Percentiles rank a stretch among this genome's conserved stretches.
Conservation (phyloP, 2,888 invertebrate genomes). For the Caradrina clavipalpis region DNA sequence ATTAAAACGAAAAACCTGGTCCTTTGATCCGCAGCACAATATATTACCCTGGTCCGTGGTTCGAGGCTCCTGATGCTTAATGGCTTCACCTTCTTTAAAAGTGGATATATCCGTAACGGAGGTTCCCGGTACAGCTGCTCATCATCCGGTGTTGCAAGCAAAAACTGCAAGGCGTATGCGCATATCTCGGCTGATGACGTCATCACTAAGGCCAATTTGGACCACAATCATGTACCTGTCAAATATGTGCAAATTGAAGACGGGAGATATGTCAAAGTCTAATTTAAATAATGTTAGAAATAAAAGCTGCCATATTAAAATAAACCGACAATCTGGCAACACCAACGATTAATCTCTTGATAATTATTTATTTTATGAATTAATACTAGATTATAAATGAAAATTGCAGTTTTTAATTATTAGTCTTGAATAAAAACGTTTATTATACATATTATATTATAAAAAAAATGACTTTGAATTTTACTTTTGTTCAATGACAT, state of each 20-base stretch:
- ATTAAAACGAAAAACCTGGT: conserved; percentile 1
- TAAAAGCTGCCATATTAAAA: too few relatives aligned
- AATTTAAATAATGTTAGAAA: not conserved
- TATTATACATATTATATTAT: too few relatives aligned
- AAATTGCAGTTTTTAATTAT: too few relatives aligned
- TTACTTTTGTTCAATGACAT: too few relatives aligned
- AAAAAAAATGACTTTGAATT: too few relatives aligned
- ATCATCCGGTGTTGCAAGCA: conserved; percentile 60
- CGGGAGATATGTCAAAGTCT: conserved; percentile 55
- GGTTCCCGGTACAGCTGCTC: conserved; percentile 76
- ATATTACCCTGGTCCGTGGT: conserved; percentile 63
- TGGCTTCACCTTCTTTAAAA: conserved; percentile 72
- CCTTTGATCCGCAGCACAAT: conserved; percentile 60
- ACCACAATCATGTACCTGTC: conserved; percentile 35
- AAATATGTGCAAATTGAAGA: conserved; percentile 36
- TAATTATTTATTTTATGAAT: too few relatives aligned
- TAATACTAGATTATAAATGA: too few relatives aligned
- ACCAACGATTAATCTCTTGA: too few relatives aligned
- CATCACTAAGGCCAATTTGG: conserved; percentile 46
- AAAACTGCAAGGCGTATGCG: conserved; percentile 71
- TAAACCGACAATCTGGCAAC: too few relatives aligned
- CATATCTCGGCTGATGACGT: conserved; percentile 66
- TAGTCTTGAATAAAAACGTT: too few relatives aligned
- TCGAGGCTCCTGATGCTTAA: conserved; percentile 68
- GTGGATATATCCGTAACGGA: conserved; percentile 65